Conservation (phyloP, 2,888 invertebrate species). For the Andricus quercusramuli region DNA sequence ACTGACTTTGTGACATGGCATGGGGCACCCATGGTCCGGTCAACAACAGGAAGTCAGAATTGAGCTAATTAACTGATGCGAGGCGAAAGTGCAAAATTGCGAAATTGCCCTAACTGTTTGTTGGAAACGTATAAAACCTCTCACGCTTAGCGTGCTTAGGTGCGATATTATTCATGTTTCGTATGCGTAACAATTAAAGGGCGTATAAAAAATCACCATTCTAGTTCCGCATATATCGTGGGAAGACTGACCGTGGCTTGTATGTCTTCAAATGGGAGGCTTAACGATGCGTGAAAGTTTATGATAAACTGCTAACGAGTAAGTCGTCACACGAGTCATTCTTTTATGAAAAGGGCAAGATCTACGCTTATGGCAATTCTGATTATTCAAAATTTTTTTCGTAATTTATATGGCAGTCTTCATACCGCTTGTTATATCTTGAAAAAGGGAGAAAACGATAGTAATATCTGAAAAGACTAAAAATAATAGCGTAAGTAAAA, state of each 20-base stretch:
- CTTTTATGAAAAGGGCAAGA: slow-evolving; percentile 28
- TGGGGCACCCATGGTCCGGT: slow-evolving; percentile 32
- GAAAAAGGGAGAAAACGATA: neutral
- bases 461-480: neutral
- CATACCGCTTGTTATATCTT: slow-evolving; percentile 9
- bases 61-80: slow-evolving; percentile 73
- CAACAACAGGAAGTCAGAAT: slow-evolving; percentile 73
- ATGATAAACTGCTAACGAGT: slow-evolving; percentile 39
- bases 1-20: slow-evolving; percentile 42
- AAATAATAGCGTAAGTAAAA: neutral
- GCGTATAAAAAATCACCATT: neutral
- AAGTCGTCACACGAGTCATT: slow-evolving; percentile 38
- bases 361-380: slow-evolving; percentile 24
- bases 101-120: slow-evolving; percentile 43
- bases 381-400: slow-evolving; percentile 3
- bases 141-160: slow-evolving; percentile 41
- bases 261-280: slow-evolving; percentile 8
- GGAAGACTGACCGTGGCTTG: slow-evolving; percentile 16
- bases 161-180: neutral
- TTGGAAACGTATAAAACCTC: slow-evolving; percentile 62
- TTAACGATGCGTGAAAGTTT: slow-evolving; percentile 36
- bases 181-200: slow-evolving; percentile 25
- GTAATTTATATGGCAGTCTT: neutral
- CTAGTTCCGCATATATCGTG: slow-evolving; percentile 34
- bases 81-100: slow-evolving; percentile 66